Evolutionary conservation across 2,888 invertebrate species (phyloP), one percentile per base, ranked within the genome.

Genomic region (Deilephila porcellus): DNA sequence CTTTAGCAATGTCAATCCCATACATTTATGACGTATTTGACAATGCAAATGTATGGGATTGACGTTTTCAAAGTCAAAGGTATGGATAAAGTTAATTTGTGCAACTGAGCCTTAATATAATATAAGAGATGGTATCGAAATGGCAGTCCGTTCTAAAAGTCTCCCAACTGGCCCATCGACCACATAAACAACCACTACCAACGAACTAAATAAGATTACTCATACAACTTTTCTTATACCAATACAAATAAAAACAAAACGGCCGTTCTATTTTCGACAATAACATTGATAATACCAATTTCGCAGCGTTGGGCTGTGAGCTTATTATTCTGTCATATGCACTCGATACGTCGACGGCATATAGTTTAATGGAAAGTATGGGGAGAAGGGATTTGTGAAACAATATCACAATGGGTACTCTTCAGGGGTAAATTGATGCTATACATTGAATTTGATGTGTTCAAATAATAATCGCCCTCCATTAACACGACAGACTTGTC

Each of bases 321-420:
- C 88, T 85, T 87, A 93, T 94, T 94, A 93, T 91, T 82, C 92
- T 93, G 94, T 94, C 94, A 93, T 81, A 85, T 76, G 83, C 93
- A 93, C 89, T 89, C 89, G 85, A 86, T 85, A 85, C 84, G 86
- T 82, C 84, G 85, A 84, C 85, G 81, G 80, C 78, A 84, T 81
- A 81, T 72, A 74, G 72, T 74, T 72, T 74, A 74, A 74, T 74
- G 70, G 60, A 74, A 74, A 72, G 70, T 72, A 34, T 74, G 59
- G 64, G 71, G 74, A 52, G 52, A 25, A 62, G 32, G 52, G 53
- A 60, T 70, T 60, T 62, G 20, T 67, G 71, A 56, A 60, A 62
- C 25, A 70, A 71, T 56, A 63, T 63, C 70, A 73, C 63, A 71
- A 71, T 73, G 25, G 60, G 4, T 25, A 52, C 25, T 32, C 8